These are phyloP conservation scores for Epinephelus coioides DNA, from an alignment of 2,797 vertebrate species.

Conservation along the genomic window DNA sequence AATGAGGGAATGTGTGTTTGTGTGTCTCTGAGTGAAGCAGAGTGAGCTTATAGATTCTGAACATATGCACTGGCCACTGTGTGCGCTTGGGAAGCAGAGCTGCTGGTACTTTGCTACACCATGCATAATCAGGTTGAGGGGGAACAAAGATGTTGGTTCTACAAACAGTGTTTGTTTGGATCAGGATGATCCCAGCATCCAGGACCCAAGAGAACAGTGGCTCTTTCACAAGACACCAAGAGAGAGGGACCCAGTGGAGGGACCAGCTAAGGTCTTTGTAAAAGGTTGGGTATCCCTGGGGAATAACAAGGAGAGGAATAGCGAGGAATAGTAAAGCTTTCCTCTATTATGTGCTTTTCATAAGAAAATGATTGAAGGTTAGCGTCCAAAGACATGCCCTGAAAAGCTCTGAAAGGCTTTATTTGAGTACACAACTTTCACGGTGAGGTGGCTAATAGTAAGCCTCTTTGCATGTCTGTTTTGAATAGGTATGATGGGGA, in stretches of 20 bases:
- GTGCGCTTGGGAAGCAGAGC: conserved; percentile 42
- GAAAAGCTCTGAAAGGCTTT: conserved; percentile 27
- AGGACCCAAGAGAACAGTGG: conserved; percentile 73
- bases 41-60: conserved; percentile 1
- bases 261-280: conserved; percentile 52
- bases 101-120: conserved; percentile 58
- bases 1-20: conserved; percentile 21
- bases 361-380: conserved; percentile 40
- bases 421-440: conserved; percentile 15
- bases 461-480: conserved; percentile 18
- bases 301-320: conserved; percentile 66
- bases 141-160: conserved; percentile 75
- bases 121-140: conserved; percentile 74
- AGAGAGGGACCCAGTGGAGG: conserved; percentile 44
- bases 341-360: conserved; percentile 51
- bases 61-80: background rate
- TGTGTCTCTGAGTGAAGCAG: conserved; percentile 20
- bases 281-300: conserved; percentile 60
- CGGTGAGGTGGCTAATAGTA: background rate
- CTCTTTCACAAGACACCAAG: conserved; percentile 66
- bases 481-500: conserved; percentile 1
- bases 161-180: conserved; percentile 70
- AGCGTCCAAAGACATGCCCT: conserved; percentile 36
- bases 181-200: conserved; percentile 60
- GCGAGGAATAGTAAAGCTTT: conserved; percentile 41